phyloP scores from a whole-genome alignment of 1,140 invertebrate genomes.

The Drosophila grimshawi region DNA sequence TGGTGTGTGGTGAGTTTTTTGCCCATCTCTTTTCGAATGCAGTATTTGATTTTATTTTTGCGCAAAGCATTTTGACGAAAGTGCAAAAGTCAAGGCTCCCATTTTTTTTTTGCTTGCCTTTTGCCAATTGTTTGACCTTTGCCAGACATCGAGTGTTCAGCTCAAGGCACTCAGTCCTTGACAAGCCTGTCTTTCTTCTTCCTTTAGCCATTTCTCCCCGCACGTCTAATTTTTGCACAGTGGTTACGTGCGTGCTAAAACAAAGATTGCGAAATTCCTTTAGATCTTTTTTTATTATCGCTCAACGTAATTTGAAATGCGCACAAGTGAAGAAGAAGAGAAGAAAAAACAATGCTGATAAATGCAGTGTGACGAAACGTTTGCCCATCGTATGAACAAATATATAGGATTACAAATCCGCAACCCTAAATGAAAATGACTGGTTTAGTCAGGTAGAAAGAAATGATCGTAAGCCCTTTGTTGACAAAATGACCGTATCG shows the following conservation, averaged over 20 bases:
- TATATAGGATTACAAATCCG: constrained; percentile 31
- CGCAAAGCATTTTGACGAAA: constrained; percentile 61
- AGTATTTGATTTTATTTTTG: constrained; percentile 21
- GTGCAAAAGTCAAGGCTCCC: constrained; percentile 80
- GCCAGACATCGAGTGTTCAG: constrained; percentile 52
- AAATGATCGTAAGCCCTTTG: constrained; percentile 23
- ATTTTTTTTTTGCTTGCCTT: constrained; percentile 35
- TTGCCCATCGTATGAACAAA: background rate
- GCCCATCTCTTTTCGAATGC: constrained; percentile 20
- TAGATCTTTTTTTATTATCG: constrained; percentile 7
- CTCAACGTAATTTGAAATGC: constrained; percentile 30
- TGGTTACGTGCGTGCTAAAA: constrained; percentile 35
- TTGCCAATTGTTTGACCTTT: constrained; percentile 67
- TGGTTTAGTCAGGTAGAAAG: constrained; percentile 30
- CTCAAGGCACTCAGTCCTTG: constrained; percentile 64
- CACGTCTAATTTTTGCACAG: constrained; percentile 29
- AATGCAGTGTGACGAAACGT: constrained; percentile 67
- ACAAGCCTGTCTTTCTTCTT: constrained; percentile 38
- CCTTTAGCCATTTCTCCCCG: background rate
- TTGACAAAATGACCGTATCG: constrained; percentile 19
- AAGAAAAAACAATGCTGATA: constrained; percentile 60
- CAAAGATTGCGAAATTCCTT: constrained; percentile 28
- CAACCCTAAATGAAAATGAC: constrained; percentile 39
- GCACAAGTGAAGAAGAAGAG: constrained; percentile 16
- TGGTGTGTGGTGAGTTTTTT: constrained; percentile 45